These are phyloP conservation scores for Drosophila repleta DNA, from an alignment of 1,140 invertebrate species.

Conservation along the genomic window DNA sequence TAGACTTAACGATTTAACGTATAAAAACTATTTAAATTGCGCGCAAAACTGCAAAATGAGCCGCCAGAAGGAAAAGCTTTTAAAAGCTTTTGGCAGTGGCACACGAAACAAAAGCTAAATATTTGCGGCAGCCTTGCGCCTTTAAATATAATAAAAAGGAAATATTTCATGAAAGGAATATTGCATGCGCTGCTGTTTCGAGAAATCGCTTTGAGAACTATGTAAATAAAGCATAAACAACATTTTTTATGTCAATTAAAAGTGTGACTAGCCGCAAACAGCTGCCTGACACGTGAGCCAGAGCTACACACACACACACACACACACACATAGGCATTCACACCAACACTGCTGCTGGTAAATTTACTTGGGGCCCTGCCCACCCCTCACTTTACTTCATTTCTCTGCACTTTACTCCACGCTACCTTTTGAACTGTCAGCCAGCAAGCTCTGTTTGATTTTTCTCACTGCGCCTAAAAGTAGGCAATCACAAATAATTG, in stretches of 20 bases:
- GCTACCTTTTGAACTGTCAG: slow-evolving; percentile 6
- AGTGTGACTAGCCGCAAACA: slow-evolving; percentile 16
- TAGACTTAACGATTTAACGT: slow-evolving; percentile 3
- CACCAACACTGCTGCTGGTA: neutral
- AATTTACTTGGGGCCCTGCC: neutral
- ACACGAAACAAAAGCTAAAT: slow-evolving; percentile 41
- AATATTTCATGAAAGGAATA: neutral
- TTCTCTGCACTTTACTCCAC: no score
- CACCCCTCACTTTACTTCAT: slow-evolving; percentile 10
- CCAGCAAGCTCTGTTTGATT: slow-evolving; percentile 6
- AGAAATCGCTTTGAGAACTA: neutral
- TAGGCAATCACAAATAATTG: slow-evolving; percentile 26
- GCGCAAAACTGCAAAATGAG: slow-evolving; percentile 39
- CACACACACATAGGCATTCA: neutral
- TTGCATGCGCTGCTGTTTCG: neutral
- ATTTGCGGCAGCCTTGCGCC: slow-evolving; percentile 38
- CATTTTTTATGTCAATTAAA: slow-evolving; percentile 13
- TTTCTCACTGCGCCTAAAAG: slow-evolving; percentile 22
- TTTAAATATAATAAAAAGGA: slow-evolving; percentile 19
- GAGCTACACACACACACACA: neutral
- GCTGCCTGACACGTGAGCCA: slow-evolving; percentile 26
- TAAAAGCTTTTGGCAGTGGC: slow-evolving; percentile 24
- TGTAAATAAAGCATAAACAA: neutral
- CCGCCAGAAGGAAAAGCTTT: slow-evolving; percentile 32
- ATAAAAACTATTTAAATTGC: slow-evolving; percentile 28